These are phyloP conservation scores for Pangasianodon hypophthalmus DNA, from an alignment of 2,113 vertebrate species.

Conservation along the genomic window DNA sequence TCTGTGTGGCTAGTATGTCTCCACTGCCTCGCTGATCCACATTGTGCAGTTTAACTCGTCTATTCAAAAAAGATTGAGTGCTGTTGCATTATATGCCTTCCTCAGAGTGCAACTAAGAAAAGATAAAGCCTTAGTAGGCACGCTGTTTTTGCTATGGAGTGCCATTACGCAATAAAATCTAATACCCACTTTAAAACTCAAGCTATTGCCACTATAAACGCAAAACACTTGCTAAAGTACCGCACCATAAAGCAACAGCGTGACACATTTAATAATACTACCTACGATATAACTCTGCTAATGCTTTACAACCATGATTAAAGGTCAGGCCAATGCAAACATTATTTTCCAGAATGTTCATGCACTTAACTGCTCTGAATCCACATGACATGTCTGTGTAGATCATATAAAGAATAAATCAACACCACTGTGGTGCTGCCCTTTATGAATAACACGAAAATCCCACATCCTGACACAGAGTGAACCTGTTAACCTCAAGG, in stretches of 20 bases:
- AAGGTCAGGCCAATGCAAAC: slow-evolving; percentile 14
- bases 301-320: neutral
- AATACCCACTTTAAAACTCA: neutral
- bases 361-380: neutral
- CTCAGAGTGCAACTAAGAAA: neutral
- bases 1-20: neutral
- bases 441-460: neutral
- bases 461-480: too few relatives aligned
- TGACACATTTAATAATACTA: neutral
- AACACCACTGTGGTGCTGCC: neutral
- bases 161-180: neutral
- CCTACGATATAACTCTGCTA: neutral
- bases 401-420: neutral
- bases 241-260: neutral
- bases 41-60: neutral
- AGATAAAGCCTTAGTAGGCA: neutral
- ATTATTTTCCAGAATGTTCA: slow-evolving; percentile 3
- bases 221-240: neutral
- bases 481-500: neutral
- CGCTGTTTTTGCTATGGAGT: neutral
- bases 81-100: neutral
- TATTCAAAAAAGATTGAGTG: neutral
- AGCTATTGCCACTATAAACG: slow-evolving; percentile 27
- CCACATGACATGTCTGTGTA: neutral
- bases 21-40: neutral